Evolutionary conservation across 1,140 invertebrate genomes (phyloP).

Genomic region (Coelopa frigida): DNA sequence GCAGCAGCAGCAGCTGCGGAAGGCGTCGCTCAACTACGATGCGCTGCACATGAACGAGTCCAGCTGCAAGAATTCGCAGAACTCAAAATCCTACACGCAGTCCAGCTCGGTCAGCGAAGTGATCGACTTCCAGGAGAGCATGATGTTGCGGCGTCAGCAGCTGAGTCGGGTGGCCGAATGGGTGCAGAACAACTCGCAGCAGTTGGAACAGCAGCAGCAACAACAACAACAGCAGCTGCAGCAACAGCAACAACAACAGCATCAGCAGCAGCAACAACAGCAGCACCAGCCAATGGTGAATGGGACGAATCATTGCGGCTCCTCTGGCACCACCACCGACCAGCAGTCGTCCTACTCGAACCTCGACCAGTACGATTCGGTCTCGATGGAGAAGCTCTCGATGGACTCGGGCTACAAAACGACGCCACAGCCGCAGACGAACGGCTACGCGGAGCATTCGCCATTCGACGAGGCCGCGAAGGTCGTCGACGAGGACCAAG

Average conservation of each 20-base stretch:
- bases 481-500: too few species aligned
- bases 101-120: slow-evolving; percentile 36
- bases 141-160: slow-evolving; percentile 51
- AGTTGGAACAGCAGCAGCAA: slow-evolving; percentile 30
- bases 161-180: slow-evolving; percentile 61
- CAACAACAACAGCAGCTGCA: slow-evolving; percentile 19
- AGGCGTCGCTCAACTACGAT: neutral
- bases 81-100: slow-evolving; percentile 23
- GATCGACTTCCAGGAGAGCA: slow-evolving; percentile 41
- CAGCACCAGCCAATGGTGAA: neutral
- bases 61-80: slow-evolving; percentile 30
- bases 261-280: neutral
- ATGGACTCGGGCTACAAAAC: slow-evolving; percentile 43
- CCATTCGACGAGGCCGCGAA: too few species aligned
- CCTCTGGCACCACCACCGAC: slow-evolving; percentile 26
- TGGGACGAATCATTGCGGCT: slow-evolving; percentile 21
- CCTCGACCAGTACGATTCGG: slow-evolving; percentile 37
- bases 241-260: slow-evolving; percentile 1
- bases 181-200: slow-evolving; percentile 53
- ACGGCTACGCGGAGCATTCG: slow-evolving; percentile 32
- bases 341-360: slow-evolving; percentile 37
- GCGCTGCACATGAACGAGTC: slow-evolving; percentile 13
- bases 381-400: slow-evolving; percentile 40
- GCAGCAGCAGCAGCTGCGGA: neutral
- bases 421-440: slow-evolving; percentile 31